Conservation (phyloP, 2,797 vertebrate genomes). For the Girardinus metallicus region DNA sequence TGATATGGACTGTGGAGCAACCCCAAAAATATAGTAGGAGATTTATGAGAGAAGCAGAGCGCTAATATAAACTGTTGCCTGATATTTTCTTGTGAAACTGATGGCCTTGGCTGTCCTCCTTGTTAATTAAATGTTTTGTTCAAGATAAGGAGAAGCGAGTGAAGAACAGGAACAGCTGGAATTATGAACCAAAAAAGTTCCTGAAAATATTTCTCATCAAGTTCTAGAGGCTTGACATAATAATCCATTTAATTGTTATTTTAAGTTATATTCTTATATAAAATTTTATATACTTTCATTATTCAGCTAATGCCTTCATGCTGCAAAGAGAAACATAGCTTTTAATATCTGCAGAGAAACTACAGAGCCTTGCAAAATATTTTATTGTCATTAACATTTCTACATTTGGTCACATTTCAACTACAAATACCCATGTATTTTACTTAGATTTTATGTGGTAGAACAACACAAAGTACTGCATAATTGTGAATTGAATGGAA, state of each 20-base stretch:
- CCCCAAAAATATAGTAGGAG: constrained; percentile 31
- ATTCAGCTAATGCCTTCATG: not conserved
- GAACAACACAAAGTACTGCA: not conserved
- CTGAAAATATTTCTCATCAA: not conserved
- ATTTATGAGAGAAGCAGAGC: constrained; percentile 5
- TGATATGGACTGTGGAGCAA: constrained; percentile 39
- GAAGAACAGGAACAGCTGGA: constrained; percentile 6
- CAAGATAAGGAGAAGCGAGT: constrained; percentile 8
- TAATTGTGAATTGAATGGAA: not conserved
- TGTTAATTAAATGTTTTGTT: constrained; percentile 10
- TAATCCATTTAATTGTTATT: not conserved
- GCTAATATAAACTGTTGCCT: constrained; percentile 1
- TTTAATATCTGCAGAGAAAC: not conserved
- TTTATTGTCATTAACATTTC: not conserved
- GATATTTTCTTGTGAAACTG: constrained; percentile 27
- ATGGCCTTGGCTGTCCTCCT: constrained; percentile 35
- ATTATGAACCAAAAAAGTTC: constrained; percentile 1
- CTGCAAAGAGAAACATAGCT: not conserved
- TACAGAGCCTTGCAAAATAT: not conserved
- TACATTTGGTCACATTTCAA: not conserved
- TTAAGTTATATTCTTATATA: not conserved
- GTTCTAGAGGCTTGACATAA: not conserved
- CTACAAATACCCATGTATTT: not conserved
- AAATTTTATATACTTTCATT: not conserved
- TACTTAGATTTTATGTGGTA: not conserved